A percentile compares a stretch with the other conserved stretches of the same genome.
phyloP scores from a whole-genome alignment of 2,888 invertebrate species.

The Spisula subtruncata region DNA sequence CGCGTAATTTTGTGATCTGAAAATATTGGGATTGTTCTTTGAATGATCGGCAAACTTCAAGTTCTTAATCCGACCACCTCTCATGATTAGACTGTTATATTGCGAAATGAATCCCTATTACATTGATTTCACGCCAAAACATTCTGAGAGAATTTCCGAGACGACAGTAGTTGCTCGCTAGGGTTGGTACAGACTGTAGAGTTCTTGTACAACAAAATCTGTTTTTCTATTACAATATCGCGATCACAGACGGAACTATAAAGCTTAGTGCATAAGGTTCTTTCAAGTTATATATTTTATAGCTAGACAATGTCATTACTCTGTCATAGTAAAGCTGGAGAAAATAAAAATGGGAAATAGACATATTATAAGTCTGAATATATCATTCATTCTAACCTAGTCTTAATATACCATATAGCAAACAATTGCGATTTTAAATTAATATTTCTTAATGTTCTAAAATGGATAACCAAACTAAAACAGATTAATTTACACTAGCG shows the following conservation, averaged over 20 bases:
- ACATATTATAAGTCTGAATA: no score
- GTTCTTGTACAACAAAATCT: background rate
- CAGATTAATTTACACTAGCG: no score
- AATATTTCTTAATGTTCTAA: no score
- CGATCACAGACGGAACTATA: background rate
- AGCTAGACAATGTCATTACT: background rate
- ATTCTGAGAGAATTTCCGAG: background rate
- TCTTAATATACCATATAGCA: no score
- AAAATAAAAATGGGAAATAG: background rate
- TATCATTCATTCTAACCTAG: no score
- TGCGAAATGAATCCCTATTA: background rate
- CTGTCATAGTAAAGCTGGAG: background rate
- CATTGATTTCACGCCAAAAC: background rate
- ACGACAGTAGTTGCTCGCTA: background rate
- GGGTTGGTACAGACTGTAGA: background rate
- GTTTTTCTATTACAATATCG: background rate
- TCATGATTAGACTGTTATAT: background rate
- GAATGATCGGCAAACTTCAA: background rate
- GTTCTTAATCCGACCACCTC: background rate
- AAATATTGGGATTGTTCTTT: no score
- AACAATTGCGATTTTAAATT: no score
- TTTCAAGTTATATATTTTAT: background rate
- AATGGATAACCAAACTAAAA: no score
- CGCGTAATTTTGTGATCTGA: no score
- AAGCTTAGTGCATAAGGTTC: background rate